phyloP scores from a whole-genome alignment of 35 echinoderm and acorn worm species.

The Holothuria glaberrima region DNA sequence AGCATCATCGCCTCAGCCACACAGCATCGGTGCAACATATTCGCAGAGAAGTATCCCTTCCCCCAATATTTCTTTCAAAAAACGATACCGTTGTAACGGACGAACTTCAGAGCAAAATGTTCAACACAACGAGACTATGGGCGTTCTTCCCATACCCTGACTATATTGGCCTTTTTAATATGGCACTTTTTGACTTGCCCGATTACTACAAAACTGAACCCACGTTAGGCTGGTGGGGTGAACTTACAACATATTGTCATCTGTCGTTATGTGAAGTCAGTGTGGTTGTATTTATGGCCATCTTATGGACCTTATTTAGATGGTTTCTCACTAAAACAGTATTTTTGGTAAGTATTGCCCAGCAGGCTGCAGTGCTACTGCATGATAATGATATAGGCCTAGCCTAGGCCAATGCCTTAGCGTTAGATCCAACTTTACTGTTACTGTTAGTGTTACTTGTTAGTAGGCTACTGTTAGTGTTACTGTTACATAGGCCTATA shows the following conservation, averaged over 20 bases:
- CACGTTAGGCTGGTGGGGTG: constrained; percentile 61
- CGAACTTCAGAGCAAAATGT: constrained; percentile 1
- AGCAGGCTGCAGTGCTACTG: no score
- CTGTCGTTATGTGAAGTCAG: constrained; percentile 43
- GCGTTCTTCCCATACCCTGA: constrained; percentile 79
- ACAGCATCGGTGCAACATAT: no score
- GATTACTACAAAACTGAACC: constrained; percentile 79
- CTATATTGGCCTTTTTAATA: constrained; percentile 69
- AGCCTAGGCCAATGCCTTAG: neutral
- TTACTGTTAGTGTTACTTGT: no score
- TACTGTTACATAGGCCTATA: no score
- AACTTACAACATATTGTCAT: constrained; percentile 70
- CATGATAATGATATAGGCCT: neutral
- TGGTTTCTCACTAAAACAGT: constrained; percentile 55
- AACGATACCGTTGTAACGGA: no score
- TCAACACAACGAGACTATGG: constrained; percentile 47
- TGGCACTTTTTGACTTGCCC: constrained; percentile 69
- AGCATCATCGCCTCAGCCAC: no score
- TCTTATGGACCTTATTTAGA: constrained; percentile 64
- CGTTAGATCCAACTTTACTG: no score
- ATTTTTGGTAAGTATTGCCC: constrained; percentile 55
- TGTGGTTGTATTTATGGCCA: constrained; percentile 51
- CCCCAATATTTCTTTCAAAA: no score
- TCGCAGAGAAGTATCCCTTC: no score
- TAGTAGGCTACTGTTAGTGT: no score